Conservation (phyloP, 2,888 invertebrate genomes). For the Ganaspis brasiliensis region DNA sequence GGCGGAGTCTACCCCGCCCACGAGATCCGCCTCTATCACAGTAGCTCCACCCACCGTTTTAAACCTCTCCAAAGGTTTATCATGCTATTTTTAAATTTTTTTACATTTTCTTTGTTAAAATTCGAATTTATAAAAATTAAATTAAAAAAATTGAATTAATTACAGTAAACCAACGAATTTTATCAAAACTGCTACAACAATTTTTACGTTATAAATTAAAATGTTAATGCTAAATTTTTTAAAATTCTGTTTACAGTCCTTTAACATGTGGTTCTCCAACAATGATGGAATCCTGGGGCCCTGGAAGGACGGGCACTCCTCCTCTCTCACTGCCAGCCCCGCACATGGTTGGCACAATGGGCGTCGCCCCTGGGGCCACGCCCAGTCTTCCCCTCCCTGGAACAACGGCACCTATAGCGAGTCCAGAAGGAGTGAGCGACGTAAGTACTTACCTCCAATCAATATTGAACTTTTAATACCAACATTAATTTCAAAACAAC, state of each 20-base stretch:
- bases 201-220: too few species aligned
- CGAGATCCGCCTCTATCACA: too few species aligned
- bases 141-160: too few species aligned
- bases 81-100: too few species aligned
- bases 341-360: constrained; percentile 68
- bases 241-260: constrained; percentile 77
- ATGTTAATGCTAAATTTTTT: constrained; percentile 38
- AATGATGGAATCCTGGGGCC: constrained; percentile 81
- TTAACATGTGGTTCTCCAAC: constrained; percentile 82
- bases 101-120: too few species aligned
- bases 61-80: too few species aligned
- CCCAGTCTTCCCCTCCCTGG: constrained; percentile 67
- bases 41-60: too few species aligned
- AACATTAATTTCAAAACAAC: too few species aligned
- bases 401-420: constrained; percentile 80
- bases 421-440: constrained; percentile 80
- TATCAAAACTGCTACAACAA: too few species aligned
- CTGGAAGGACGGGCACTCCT: constrained; percentile 73
- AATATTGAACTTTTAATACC: neutral
- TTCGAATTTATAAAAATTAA: too few species aligned
- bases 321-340: constrained; percentile 71
- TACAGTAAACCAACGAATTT: too few species aligned
- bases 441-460: constrained; percentile 67
- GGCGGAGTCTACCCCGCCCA: too few species aligned
- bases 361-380: constrained; percentile 67